These are phyloP conservation scores for Paramisgurnus dabryanus DNA, from an alignment of 2,113 vertebrate genomes.

Conservation along the genomic window DNA sequence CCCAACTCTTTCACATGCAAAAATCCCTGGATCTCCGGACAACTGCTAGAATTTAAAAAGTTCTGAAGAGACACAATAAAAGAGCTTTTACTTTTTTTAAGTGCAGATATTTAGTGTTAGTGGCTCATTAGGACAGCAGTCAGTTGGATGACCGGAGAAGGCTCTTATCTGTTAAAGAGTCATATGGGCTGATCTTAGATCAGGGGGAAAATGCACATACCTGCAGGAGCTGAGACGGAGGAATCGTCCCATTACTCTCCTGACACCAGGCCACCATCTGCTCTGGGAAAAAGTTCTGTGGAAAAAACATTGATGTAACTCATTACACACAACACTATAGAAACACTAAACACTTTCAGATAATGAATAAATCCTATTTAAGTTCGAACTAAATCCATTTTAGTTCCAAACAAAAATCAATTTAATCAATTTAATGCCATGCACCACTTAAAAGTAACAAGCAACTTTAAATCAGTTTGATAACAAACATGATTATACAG, in stretches of 20 bases:
- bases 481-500: no score
- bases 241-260: constrained; percentile 87
- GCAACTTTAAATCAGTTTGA: neutral
- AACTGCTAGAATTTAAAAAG: constrained; percentile 90
- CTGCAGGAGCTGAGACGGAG: constrained; percentile 93
- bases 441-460: neutral
- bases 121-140: neutral
- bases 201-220: constrained; percentile 61
- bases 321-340: neutral
- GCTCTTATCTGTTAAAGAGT: neutral
- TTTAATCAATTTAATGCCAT: neutral
- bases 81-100: neutral
- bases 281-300: constrained; percentile 95
- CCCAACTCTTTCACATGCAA: constrained; percentile 93
- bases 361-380: neutral
- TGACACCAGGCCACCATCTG: constrained; percentile 98
- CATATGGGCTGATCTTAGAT: neutral
- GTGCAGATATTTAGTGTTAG: neutral
- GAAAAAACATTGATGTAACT: neutral
- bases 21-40: constrained; percentile 95
- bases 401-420: no score
- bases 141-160: neutral
- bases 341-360: neutral
- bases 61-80: constrained; percentile 73
- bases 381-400: neutral